Evolutionary conservation across 2,113 vertebrate species (phyloP), one percentile per base, ranked within the genome.

Genomic region (Perca schrenkii): DNA sequence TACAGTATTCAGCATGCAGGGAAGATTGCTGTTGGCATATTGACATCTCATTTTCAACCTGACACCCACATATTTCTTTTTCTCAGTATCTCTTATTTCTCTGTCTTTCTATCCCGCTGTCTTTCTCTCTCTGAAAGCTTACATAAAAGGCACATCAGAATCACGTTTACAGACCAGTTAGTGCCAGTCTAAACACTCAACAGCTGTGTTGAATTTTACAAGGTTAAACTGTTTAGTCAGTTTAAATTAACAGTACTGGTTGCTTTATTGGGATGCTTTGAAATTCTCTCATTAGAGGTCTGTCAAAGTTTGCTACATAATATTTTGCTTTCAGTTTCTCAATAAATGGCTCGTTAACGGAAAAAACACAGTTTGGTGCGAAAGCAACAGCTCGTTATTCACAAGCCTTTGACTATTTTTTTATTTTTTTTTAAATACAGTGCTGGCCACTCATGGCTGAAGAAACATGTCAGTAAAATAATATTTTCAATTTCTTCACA

Each of bases 11-110:
- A 84, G 62, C 67, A 82, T 86, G 85, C 75, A 72, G 77, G 69
- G 52, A 86, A 91, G 74, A 92, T 87, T 77, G 91, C 92, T 93
- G 76, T 87, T 89, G 92, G 91, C 89, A 54, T 91, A 84, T 85
- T 93, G 90, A 93, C 93, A 93, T 93, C 89, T 91, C 89, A 92
- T 91, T 88, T 88, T 92, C 91, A 92, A 91, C 92, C 90, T 71
- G 71, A 93, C 94, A 78, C 94, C 93, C 93, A 95, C 93, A 80
- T 87, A 63, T 79, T 89, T 84, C 57, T 91, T 80, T 91, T 79
- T 77, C 71, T 85, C 81, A 47, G 76, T 70, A 65, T 91, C 61
- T 89, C 80, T 90, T 68, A 82, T 91, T 75, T 63, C 49, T 82
- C 83, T 69, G 19, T 88, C 65, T 52, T 53, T 74, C 74, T 34